Conservation (phyloP, 1,140 invertebrate species). For the Triops cancriformis region DNA sequence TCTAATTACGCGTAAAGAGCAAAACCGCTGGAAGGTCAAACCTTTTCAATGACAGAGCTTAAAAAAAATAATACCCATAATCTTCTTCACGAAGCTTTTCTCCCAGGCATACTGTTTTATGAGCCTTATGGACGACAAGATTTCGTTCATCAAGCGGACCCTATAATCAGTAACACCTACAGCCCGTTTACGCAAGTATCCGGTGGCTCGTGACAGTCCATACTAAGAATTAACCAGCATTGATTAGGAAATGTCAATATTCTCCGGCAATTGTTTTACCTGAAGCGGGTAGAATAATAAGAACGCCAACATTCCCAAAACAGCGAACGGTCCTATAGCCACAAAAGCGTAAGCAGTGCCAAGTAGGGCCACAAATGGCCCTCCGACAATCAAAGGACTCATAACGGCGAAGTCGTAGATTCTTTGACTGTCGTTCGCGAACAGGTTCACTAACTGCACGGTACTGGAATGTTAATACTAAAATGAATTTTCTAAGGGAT, state of each 20-base stretch:
- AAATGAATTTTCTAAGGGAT: background rate
- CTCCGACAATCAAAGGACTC: slow-evolving; percentile 52
- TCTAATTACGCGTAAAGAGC: slow-evolving; percentile 38
- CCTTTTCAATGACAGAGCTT: background rate
- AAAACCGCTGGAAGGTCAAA: slow-evolving; percentile 23
- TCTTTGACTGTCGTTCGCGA: slow-evolving; percentile 56
- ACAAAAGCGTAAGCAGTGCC: slow-evolving; percentile 50
- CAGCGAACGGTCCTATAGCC: slow-evolving; percentile 52
- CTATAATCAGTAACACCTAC: slow-evolving; percentile 50
- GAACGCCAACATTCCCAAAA: slow-evolving; percentile 53
- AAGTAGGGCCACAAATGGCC: slow-evolving; percentile 51
- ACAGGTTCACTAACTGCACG: slow-evolving; percentile 56
- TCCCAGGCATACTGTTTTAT: slow-evolving; percentile 91
- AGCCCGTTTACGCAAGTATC: slow-evolving; percentile 42
- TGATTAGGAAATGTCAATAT: background rate
- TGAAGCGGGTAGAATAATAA: slow-evolving; percentile 56
- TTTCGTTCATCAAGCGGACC: slow-evolving; percentile 48
- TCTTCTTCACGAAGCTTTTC: slow-evolving; percentile 56
- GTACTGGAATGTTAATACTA: background rate
- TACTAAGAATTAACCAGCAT: background rate
- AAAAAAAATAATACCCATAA: slow-evolving; percentile 41
- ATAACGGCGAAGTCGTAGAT: slow-evolving; percentile 55
- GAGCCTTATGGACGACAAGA: slow-evolving; percentile 52
- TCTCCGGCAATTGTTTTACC: slow-evolving; percentile 41
- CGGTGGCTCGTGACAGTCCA: slow-evolving; percentile 29